Evolutionary conservation across 2,888 invertebrate species (phyloP), one percentile per base, ranked within the genome.

Genomic region (Latrodectus hesperus): DNA sequence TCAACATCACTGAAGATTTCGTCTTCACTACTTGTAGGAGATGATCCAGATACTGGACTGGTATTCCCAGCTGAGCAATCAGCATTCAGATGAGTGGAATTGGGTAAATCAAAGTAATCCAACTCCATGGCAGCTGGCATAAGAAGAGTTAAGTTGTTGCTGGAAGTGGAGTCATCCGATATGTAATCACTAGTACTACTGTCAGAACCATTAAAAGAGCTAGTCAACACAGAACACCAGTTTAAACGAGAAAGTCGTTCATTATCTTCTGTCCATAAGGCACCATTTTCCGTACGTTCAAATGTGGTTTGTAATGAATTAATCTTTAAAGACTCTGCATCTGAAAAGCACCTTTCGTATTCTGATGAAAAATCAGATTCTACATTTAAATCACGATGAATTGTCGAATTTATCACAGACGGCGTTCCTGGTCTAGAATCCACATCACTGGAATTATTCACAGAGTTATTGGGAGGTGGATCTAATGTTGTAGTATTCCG

Each of bases 151-250:
- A 89, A 80, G 52, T 86, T 89, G n/a, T 88, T 85, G 71, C 78
- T 84, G 17, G 87, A 77, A 17, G 71, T 64, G 22, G 81, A 72
- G 72, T 86, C 86, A 38, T 79, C 83, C 8, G 86, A 83, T 49
- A 89, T 38, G 52, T 76, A 74, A 70, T 84, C 82, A 16, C 87
- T 84, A 80, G 77, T 77, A 68, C 80, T 80, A 52, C 79, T 68
- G 68, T 80, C 75, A 8, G 78, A 71, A 22, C 80, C 64, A 74
- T 85, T 85, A 65, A 81, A 83, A 49, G 79, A 60, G 52, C 78
- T 81, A 92, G 96, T 96, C 90, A 97, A 94, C 91, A 97, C 97
- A 77, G 96, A 96, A 92, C 97, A 96, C 97, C 97, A 97, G 93
- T 97, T 97, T 93, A 97, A 97, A 91, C 96, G 95, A 90, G 96